Conservation (phyloP, 2,797 vertebrate genomes). For the Lacerta bilineata region DNA sequence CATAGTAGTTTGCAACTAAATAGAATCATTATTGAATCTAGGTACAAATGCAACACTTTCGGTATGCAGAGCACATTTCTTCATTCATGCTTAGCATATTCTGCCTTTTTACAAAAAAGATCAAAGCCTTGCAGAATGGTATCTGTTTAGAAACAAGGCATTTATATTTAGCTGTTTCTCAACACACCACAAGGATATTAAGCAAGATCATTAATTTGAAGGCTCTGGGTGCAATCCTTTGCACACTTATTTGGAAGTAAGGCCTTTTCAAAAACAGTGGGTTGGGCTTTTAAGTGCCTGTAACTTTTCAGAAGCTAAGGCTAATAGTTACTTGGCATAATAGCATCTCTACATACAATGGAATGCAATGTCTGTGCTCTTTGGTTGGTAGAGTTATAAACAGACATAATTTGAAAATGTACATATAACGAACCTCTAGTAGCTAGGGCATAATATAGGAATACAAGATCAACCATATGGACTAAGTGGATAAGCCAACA, state of each 20-base stretch:
- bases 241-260: too few species aligned
- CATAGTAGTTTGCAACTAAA: background rate
- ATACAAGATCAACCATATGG: background rate
- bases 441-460: background rate
- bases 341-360: background rate
- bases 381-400: background rate
- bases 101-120: too few species aligned
- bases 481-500: background rate
- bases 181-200: too few species aligned
- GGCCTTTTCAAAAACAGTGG: too few species aligned
- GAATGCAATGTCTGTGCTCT: background rate
- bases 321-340: background rate
- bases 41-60: background rate
- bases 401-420: background rate
- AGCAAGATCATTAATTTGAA: background rate
- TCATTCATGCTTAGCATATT: too few species aligned
- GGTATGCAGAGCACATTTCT: background rate
- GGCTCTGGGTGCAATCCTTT: background rate
- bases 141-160: too few species aligned
- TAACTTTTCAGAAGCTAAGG: background rate
- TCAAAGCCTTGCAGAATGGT: too few species aligned
- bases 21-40: background rate
- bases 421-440: background rate
- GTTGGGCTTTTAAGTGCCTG: too few species aligned
- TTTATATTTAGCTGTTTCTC: too few species aligned